A percentile compares a stretch with the other conserved stretches of the same genome.
phyloP scores from a whole-genome alignment of 1,140 invertebrate genomes.

The Microplitis demolitor region DNA sequence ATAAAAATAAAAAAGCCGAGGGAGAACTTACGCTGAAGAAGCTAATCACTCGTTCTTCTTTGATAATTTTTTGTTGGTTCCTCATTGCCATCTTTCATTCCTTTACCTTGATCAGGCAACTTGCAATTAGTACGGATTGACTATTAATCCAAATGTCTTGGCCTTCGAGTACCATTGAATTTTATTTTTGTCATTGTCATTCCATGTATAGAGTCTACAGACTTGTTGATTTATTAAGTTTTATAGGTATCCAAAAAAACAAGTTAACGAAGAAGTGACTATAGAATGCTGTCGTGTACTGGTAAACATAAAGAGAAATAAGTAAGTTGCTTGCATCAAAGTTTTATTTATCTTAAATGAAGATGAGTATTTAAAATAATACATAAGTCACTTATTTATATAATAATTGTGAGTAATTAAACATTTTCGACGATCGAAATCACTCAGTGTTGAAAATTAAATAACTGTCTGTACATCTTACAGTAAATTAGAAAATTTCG shows the following conservation, averaged over 20 bases:
- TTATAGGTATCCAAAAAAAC: slow-evolving; percentile 10
- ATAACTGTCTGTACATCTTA: too few species aligned
- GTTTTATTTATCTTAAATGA: too few species aligned
- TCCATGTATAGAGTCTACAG: slow-evolving; percentile 9
- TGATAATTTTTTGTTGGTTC: slow-evolving; percentile 10
- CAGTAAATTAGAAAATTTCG: too few species aligned
- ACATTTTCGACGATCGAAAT: too few species aligned
- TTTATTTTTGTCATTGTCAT: slow-evolving; percentile 40
- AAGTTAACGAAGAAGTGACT: slow-evolving; percentile 27
- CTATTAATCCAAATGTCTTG: slow-evolving; percentile 47
- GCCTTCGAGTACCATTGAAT: slow-evolving; percentile 26
- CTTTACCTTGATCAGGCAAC: slow-evolving; percentile 22
- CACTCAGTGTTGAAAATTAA: too few species aligned
- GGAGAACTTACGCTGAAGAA: slow-evolving; percentile 27
- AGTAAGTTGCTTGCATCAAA: neutral
- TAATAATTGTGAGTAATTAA: too few species aligned
- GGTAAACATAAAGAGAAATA: neutral
- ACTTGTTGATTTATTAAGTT: slow-evolving; percentile 9
- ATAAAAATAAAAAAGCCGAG: neutral
- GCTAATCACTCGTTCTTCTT: slow-evolving; percentile 9
- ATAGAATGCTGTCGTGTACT: slow-evolving; percentile 1
- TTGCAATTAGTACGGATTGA: slow-evolving; percentile 54
- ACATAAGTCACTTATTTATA: too few species aligned
- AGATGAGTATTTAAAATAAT: too few species aligned
- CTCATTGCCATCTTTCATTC: slow-evolving; percentile 5